Evolutionary conservation across 2,113 vertebrate genomes (phyloP).

Genomic region (Actenoides hombroni): DNA sequence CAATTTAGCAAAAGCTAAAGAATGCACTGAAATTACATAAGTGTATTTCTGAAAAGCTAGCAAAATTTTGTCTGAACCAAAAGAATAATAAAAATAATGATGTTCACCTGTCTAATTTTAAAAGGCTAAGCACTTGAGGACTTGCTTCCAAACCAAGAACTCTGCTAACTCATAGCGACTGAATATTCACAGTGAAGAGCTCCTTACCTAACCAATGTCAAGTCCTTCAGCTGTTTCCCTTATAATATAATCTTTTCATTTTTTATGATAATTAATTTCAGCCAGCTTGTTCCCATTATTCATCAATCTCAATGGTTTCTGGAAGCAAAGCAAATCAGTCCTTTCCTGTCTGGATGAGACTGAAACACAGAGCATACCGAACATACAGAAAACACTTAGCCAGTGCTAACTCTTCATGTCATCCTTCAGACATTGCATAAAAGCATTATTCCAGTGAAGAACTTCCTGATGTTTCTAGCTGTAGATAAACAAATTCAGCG

Average conservation of each 20-base stretch:
- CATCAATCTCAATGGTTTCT: not conserved
- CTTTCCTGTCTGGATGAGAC: not conserved
- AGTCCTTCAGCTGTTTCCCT: not conserved
- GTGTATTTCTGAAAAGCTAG: not conserved
- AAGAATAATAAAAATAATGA: not conserved
- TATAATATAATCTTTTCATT: not conserved
- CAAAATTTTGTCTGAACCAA: not conserved
- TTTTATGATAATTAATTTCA: not conserved
- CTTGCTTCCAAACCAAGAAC: not conserved
- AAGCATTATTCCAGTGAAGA: not conserved
- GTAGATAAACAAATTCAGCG: not conserved
- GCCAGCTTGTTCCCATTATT: not conserved
- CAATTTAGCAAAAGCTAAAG: not conserved
- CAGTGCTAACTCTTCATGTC: not conserved
- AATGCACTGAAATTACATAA: not conserved
- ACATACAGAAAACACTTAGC: not conserved
- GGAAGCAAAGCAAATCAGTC: slow-evolving; percentile 18
- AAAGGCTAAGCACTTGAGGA: not conserved
- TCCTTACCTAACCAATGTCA: slow-evolving; percentile 2
- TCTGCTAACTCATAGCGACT: not conserved
- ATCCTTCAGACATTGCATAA: not conserved
- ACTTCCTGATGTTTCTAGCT: not conserved
- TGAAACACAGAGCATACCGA: not conserved
- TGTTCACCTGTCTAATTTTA: not conserved
- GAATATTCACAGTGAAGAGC: not conserved